phyloP scores from a whole-genome alignment of 2,888 invertebrate genomes.

The Bombylius major region DNA sequence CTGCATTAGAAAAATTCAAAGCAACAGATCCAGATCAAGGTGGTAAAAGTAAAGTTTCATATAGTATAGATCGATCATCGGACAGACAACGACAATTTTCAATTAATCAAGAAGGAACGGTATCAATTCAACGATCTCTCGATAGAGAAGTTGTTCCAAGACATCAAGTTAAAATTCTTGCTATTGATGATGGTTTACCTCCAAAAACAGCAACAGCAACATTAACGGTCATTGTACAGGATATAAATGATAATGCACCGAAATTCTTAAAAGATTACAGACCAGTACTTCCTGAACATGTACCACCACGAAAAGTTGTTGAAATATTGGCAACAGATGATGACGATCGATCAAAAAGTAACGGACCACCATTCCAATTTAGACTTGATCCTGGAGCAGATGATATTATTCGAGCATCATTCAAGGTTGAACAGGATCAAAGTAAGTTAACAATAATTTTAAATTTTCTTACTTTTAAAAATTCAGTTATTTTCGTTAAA shows the following conservation, averaged over 20 bases:
- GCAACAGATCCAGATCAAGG: conserved; percentile 95
- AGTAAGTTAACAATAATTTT: conserved; percentile 44
- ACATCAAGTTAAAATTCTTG: conserved; percentile 91
- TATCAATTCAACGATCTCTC: conserved; percentile 81
- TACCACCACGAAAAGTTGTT: conserved; percentile 80
- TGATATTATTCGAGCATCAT: conserved; percentile 84
- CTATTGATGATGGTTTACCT: conserved; percentile 87
- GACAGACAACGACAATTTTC: conserved; percentile 89
- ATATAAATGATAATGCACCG: conserved; percentile 91
- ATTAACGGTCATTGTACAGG: conserved; percentile 85
- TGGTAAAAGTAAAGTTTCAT: conserved; percentile 81
- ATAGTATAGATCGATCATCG: conserved; percentile 82
- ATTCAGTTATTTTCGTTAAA: background rate
- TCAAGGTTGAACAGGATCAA: conserved; percentile 94
- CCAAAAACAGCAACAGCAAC: conserved; percentile 90
- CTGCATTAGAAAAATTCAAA: conserved; percentile 82
- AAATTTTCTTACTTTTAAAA: background rate
- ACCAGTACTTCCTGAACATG: conserved; percentile 86
- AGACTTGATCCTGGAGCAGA: conserved; percentile 86
- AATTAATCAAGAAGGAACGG: conserved; percentile 89
- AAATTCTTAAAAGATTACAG: conserved; percentile 85
- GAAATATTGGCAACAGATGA: conserved; percentile 89
- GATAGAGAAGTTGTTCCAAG: conserved; percentile 91
- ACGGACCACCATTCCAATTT: conserved; percentile 94
- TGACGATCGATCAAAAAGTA: conserved; percentile 85